Evolutionary conservation across 2,888 invertebrate species (phyloP), one percentile per base, ranked within the genome.

Genomic region (Drosophila phalerata): DNA sequence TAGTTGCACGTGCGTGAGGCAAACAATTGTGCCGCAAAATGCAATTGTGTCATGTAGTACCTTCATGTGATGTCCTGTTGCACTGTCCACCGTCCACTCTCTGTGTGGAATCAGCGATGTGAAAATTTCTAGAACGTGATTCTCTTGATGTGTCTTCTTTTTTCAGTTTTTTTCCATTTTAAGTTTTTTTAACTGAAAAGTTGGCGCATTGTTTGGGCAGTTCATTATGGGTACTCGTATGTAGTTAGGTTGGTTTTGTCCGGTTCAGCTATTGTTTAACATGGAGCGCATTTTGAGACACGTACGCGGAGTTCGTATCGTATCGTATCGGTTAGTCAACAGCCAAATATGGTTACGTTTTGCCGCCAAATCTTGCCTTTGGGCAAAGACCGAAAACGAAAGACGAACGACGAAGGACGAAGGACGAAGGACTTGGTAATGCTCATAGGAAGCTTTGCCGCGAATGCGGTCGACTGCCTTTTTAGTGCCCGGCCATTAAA

Each of bases 1-100:
- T 67, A 51, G 69, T 53, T 84, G 88, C 84, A 84, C 84, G 89
- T 84, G 84, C 89, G 84, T 87, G 82, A 48, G 64, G 11, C 53
- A 49, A 66, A 89, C 84, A 89, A 84, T 89, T 85, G 83, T 49
- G 58, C 74, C 48, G 62, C 74, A 67, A 57, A 79, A 74, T 71
- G 83, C 87, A 84, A 89, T 84, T 84, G 84, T 85, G 68, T 70
- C 82, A 89, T 81, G 78, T 69, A 67, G 57, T 48, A 37, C 10
- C 62, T 28, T 45, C 22, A 47, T 25, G 28, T 13, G 28, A 30
- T 49, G 60, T 69, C 58, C 75, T 56, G 55, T 48, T 32, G 37
- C 37, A 56, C 47, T 71, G 77, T 42, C 71, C 77, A 42, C 30
- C 55, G 68, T 60, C 43, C 71, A 64, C 73, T 65, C 72, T 30